Conservation (phyloP, 2,797 vertebrate genomes). For the Anniella stebbinsi region DNA sequence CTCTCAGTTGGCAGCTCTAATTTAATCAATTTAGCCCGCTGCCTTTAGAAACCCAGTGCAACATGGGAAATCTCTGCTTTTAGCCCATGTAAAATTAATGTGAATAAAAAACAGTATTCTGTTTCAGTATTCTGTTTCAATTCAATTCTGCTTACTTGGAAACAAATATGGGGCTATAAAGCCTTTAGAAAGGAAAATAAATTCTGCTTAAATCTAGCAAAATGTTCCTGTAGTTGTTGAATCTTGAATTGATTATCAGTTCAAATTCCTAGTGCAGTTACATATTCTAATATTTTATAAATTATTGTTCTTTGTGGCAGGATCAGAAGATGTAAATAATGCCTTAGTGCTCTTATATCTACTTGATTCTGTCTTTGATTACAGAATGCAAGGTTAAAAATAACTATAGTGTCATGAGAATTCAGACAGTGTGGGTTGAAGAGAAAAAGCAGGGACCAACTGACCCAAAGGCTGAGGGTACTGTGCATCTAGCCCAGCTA, state of each 20-base stretch:
- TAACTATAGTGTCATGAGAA: neutral
- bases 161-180: neutral
- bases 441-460: neutral
- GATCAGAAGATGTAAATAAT: neutral
- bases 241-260: slow-evolving; percentile 5
- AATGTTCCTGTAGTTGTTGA: slow-evolving; percentile 1
- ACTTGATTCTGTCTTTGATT: neutral
- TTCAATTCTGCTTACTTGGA: neutral
- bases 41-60: slow-evolving; percentile 3
- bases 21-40: slow-evolving; percentile 31
- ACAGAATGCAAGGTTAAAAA: neutral
- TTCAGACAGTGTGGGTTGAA: neutral
- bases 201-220: neutral
- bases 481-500: neutral
- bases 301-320: neutral
- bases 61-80: slow-evolving; percentile 24
- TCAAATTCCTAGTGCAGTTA: neutral
- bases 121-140: slow-evolving; percentile 68
- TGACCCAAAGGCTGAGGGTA: neutral
- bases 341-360: neutral
- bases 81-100: slow-evolving; percentile 26
- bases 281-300: neutral
- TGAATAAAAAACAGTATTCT: slow-evolving; percentile 35
- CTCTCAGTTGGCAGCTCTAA: slow-evolving; percentile 16
- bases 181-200: slow-evolving; percentile 9